Evolutionary conservation across 64 coral and sea anemone genomes (phyloP).

Genomic region (Dendrophyllia cribrosa): DNA sequence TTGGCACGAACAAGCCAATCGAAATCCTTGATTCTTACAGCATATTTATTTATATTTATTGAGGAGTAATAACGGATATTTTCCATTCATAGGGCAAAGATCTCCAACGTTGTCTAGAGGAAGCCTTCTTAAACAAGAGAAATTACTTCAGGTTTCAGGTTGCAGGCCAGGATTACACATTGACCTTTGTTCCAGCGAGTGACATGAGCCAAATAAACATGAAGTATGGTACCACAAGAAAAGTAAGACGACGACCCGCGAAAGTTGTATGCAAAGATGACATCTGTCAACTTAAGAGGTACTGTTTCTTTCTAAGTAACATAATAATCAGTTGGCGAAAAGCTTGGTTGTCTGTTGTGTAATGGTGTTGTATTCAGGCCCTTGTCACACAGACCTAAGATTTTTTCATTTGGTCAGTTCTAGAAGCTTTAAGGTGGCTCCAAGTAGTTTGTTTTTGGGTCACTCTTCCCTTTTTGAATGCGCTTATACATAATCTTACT

Average conservation of each 20-base stretch:
- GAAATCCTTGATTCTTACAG: no score
- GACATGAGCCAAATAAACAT: constrained; percentile 13
- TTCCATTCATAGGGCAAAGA: background rate
- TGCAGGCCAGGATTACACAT: background rate
- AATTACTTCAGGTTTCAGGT: background rate
- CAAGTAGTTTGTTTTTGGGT: no score
- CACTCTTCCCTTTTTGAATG: no score
- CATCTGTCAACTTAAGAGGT: background rate
- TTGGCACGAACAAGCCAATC: no score
- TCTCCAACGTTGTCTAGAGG: background rate
- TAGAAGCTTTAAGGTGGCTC: no score
- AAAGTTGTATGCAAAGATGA: background rate
- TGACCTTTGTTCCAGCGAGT: background rate
- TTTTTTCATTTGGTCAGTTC: no score
- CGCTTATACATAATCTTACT: no score
- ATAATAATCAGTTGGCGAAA: no score
- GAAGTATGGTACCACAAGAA: constrained; percentile 8
- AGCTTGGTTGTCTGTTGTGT: no score
- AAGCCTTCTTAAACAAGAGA: background rate
- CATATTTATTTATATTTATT: no score
- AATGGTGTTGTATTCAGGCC: no score
- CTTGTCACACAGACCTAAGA: no score
- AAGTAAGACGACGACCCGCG: constrained; percentile 3
- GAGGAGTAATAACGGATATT: background rate
- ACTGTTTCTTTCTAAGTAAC: background rate